Evolutionary conservation across 2,113 vertebrate genomes (phyloP).

Genomic region (Dunckerocampus dactyliophorus): DNA sequence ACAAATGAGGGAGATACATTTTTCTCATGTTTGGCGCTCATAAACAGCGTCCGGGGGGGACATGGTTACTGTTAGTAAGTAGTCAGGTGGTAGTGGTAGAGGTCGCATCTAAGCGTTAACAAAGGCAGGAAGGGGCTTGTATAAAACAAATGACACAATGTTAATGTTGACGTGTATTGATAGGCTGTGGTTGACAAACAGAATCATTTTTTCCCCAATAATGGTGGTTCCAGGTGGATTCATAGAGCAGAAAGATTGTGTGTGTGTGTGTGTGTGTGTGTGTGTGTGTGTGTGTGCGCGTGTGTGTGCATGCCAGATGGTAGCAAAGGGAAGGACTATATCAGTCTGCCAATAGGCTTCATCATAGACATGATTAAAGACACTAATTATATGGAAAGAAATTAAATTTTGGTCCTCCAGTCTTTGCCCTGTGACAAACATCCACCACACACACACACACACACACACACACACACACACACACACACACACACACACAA

Average conservation of each 20-base stretch:
- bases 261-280: constrained; percentile 19
- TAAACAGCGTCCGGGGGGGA: too few species aligned
- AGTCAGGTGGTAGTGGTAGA: too few species aligned
- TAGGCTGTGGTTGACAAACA: too few species aligned
- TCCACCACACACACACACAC: constrained; percentile 11
- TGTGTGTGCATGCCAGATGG: constrained; percentile 74
- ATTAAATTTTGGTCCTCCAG: constrained; percentile 54
- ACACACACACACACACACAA: constrained; percentile 17
- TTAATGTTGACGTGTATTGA: too few species aligned
- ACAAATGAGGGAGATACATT: too few species aligned
- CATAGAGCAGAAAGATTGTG: constrained; percentile 13
- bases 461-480: constrained; percentile 3
- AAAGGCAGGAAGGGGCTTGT: too few species aligned
- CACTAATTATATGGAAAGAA: constrained; percentile 79
- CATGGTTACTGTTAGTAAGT: too few species aligned
- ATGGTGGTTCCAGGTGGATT: constrained; percentile 36
- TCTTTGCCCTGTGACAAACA: constrained; percentile 38
- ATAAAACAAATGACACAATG: too few species aligned
- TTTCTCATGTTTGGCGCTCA: too few species aligned
- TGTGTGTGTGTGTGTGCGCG: constrained; percentile 13
- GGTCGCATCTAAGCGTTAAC: too few species aligned
- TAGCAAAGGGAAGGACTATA: constrained; percentile 80
- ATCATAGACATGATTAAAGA: constrained; percentile 93
- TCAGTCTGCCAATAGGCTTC: constrained; percentile 81
- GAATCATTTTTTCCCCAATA: neutral